Conservation (phyloP, 2,797 vertebrate genomes). For the Coregonus suidteri region DNA sequence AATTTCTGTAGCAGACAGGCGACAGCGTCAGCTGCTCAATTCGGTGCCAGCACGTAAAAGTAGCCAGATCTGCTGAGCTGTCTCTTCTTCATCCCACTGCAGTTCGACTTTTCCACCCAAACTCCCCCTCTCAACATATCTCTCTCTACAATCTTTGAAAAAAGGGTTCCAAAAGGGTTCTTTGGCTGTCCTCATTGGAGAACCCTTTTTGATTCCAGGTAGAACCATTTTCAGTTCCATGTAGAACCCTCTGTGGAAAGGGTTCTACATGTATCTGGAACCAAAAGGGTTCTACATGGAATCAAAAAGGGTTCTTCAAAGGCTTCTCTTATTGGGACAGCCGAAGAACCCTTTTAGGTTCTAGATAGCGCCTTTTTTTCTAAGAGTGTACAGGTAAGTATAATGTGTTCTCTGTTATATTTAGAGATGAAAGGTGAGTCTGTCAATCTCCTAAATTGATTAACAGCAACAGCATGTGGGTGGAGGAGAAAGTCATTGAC, state of each 20-base stretch:
- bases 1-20: constrained; percentile 38
- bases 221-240: too few species aligned
- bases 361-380: too few species aligned
- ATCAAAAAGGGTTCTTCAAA: too few species aligned
- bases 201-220: too few species aligned
- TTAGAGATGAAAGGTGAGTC: not conserved
- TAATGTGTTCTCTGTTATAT: not conserved
- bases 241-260: too few species aligned
- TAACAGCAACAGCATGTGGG: not conserved
- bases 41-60: constrained; percentile 64
- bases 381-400: not conserved
- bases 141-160: not conserved
- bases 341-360: not conserved
- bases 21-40: constrained; percentile 50
- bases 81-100: constrained; percentile 58
- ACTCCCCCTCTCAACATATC: not conserved
- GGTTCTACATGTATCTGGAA: too few species aligned
- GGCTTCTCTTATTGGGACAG: too few species aligned
- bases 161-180: too few species aligned
- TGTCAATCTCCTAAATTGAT: constrained; percentile 1
- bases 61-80: constrained; percentile 69
- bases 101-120: constrained; percentile 43
- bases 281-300: too few species aligned
- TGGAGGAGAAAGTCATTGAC: not conserved
- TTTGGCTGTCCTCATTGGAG: too few species aligned